phyloP scores from a whole-genome alignment of 2,113 vertebrate genomes.

The Lophura nycthemera region DNA sequence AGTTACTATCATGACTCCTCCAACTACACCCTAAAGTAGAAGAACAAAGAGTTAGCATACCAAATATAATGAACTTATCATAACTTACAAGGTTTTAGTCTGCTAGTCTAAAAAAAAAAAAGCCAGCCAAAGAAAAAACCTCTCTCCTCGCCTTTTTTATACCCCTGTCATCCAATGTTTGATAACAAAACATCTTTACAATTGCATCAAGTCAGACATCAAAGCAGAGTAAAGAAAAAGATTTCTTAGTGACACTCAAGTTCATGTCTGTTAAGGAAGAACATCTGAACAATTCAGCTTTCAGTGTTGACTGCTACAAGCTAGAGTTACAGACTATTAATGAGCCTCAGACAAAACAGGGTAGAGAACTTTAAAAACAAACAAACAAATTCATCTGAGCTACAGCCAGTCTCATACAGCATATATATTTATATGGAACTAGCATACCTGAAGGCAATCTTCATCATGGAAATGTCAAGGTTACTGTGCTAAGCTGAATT shows the following conservation, averaged over 20 bases:
- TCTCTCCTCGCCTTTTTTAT: neutral
- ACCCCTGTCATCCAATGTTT: neutral
- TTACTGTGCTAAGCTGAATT: neutral
- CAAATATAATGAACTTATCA: neutral
- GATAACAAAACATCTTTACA: neutral
- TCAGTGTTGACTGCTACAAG: neutral
- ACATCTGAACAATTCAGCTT: neutral
- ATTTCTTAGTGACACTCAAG: neutral
- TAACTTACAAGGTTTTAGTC: neutral
- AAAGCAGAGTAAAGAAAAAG: neutral
- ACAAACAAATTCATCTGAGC: neutral
- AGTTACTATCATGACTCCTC: constrained; percentile 97
- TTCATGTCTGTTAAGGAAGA: neutral
- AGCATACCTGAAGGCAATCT: neutral
- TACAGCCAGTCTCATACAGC: neutral
- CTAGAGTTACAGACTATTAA: neutral
- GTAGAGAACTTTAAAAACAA: neutral
- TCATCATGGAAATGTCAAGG: neutral
- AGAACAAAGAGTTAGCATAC: neutral
- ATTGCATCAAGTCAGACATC: neutral
- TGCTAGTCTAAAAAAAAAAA: neutral
- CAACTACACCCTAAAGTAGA: constrained; percentile 90
- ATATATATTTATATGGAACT: neutral
- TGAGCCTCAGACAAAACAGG: neutral
- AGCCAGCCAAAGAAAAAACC: neutral